These are phyloP conservation scores for Trachythela sp. DNA, from an alignment of 64 coral and sea anemone genomes.

Conservation along the genomic window DNA sequence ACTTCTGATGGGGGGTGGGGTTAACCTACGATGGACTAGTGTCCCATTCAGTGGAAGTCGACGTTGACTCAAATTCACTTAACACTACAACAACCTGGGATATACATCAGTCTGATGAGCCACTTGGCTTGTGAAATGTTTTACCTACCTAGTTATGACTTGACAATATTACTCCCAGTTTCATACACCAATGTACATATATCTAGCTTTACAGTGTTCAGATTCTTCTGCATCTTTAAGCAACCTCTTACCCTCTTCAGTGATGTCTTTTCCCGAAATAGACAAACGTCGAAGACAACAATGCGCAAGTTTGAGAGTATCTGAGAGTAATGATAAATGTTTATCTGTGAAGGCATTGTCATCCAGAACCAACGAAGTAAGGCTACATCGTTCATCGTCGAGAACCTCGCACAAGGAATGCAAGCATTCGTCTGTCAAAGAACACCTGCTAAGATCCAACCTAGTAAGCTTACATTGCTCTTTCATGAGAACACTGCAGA, in stretches of 20 bases:
- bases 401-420: neutral
- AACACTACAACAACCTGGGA: too few relatives aligned
- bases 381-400: neutral
- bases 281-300: neutral
- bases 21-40: too few relatives aligned
- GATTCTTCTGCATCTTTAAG: neutral
- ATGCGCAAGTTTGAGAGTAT: neutral
- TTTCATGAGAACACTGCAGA: neutral
- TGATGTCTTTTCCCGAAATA: neutral
- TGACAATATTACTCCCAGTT: too few relatives aligned
- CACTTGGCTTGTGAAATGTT: too few relatives aligned
- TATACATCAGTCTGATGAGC: too few relatives aligned
- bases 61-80: too few relatives aligned
- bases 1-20: too few relatives aligned
- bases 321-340: neutral
- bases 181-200: too few relatives aligned
- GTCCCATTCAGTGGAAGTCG: too few relatives aligned
- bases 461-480: neutral
- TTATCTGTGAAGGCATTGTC: neutral
- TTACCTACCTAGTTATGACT: too few relatives aligned
- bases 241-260: neutral
- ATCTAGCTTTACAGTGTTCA: neutral
- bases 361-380: neutral
- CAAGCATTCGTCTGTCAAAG: neutral
- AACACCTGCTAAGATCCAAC: neutral